Base-by-base conservation (phyloP, 2,797 vertebrate genomes). In the Calcarius lapponicus region DNA sequence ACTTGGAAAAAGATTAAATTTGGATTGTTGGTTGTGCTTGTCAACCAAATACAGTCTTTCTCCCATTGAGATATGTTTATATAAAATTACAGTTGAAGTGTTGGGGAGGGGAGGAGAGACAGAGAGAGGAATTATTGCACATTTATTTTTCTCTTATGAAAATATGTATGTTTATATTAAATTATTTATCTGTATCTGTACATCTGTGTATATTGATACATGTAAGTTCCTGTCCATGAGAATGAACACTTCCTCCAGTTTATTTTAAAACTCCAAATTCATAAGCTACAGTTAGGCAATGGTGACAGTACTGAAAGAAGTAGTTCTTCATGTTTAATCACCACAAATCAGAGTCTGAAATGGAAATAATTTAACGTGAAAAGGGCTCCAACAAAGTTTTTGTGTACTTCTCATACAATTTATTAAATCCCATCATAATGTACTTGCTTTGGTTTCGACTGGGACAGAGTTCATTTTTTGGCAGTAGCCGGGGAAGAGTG, bases 51-150 rank as follows among this genome's bases (percentile, higher is more conserved):
- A 26, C 7, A 56, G 20, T 60, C 20, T 57, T 88, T 85, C 42
- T 71, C 38, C 14, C 17, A 26, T 1, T 56, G 20, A 58, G 13
- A 48, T 79, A 38, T 7, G 4, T 67, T 80, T 8, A 20, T 73
- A 48, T 42, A 54, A 60, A 74, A 57, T 78, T n/a, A 22, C 45
- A 11, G 6, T 9, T 86, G 17, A 67, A 62, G 10, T 22, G 5
- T 24, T 28, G 25, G 32, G 3, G 2, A 0, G 0, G 7, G 5
- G 10, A 19, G 15, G 19, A 9, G 28, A 24, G 16, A 65, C 29
- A 76, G 32, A 36, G 34, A 86, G 8, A 38, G 25, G 8, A 51
- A 18, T 83, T 73, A 67, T 2, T 83, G 20, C 18, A 60, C 36
- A 8, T 74, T 72, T 57, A 32, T 75, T 83, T 80, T 93, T 83